A percentile compares a stretch with the other conserved stretches of the same genome.
Evolutionary conservation across 2,797 vertebrate genomes (phyloP).

Genomic region (Rhynchotus rufescens): DNA sequence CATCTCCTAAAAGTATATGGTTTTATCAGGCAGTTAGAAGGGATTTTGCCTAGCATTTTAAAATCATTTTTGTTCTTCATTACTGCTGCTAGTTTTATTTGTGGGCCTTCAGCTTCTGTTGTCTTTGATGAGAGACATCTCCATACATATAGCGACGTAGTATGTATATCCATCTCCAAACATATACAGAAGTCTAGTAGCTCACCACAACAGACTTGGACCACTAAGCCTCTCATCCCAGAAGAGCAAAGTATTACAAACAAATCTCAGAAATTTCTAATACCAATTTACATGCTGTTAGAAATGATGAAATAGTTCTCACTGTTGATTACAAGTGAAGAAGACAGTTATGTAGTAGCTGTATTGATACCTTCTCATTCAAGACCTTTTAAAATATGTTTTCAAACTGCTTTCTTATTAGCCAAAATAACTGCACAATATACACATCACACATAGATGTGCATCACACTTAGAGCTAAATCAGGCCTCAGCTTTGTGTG

Average conservation of each 20-base stretch:
- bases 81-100: not conserved
- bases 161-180: not conserved
- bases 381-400: not conserved
- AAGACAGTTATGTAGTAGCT: not conserved
- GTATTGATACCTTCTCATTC: not conserved
- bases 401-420: not conserved
- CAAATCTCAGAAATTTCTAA: not conserved
- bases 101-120: not conserved
- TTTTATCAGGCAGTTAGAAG: slow-evolving; percentile 11
- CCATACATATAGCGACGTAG: not conserved
- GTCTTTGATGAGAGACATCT: not conserved
- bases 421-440: not conserved
- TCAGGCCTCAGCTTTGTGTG: not conserved
- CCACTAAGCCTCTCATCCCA: slow-evolving; percentile 7
- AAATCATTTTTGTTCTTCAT: not conserved
- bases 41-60: slow-evolving; percentile 16
- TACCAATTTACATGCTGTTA: not conserved
- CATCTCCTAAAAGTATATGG: not conserved
- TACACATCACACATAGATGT: not conserved
- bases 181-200: not conserved
- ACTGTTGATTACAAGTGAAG: not conserved
- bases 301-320: not conserved
- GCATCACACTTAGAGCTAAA: not conserved
- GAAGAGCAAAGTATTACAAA: slow-evolving; percentile 16
- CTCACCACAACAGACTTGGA: not conserved